Percentiles rank a stretch among this genome's conserved stretches.
Evolutionary conservation across 2,888 invertebrate species (phyloP).

Genomic region (Orchestes rusci): DNA sequence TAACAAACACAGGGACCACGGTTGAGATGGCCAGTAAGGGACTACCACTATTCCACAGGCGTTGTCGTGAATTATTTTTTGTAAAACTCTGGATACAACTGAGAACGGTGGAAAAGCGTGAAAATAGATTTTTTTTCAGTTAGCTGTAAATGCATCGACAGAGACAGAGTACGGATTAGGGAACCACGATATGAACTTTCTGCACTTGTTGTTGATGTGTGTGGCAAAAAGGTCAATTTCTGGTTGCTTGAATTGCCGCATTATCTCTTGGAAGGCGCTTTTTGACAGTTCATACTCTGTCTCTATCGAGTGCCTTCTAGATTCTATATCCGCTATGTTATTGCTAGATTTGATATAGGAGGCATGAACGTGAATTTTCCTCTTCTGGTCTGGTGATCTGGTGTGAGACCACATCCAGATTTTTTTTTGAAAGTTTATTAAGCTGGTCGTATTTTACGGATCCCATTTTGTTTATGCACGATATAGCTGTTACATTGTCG

Average conservation of each 20-base stretch:
- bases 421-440: conserved; percentile 3
- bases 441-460: conserved; percentile 3
- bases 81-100: conserved; percentile 11
- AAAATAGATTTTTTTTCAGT: conserved; percentile 16
- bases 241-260: conserved; percentile 6
- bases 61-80: conserved; percentile 13
- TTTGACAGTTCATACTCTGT: conserved; percentile 19
- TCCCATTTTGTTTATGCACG: conserved; percentile 14
- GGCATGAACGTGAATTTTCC: conserved; percentile 19
- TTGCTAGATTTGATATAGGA: conserved; percentile 16
- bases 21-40: conserved; percentile 14
- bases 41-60: conserved; percentile 14
- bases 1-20: conserved; percentile 16
- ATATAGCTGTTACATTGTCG: conserved; percentile 12
- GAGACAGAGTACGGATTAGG: conserved; percentile 16
- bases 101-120: conserved; percentile 25
- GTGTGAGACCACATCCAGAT: conserved; percentile 8
- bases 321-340: conserved; percentile 17
- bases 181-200: conserved; percentile 20
- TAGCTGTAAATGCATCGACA: conserved; percentile 21
- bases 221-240: conserved; percentile 24
- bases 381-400: too few relatives aligned
- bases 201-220: conserved; percentile 13
- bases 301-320: conserved; percentile 7
- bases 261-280: conserved; percentile 9